Evolutionary conservation across 2,797 vertebrate genomes (phyloP), one percentile per base, ranked within the genome.

Genomic region (Centropyge bicolor): DNA sequence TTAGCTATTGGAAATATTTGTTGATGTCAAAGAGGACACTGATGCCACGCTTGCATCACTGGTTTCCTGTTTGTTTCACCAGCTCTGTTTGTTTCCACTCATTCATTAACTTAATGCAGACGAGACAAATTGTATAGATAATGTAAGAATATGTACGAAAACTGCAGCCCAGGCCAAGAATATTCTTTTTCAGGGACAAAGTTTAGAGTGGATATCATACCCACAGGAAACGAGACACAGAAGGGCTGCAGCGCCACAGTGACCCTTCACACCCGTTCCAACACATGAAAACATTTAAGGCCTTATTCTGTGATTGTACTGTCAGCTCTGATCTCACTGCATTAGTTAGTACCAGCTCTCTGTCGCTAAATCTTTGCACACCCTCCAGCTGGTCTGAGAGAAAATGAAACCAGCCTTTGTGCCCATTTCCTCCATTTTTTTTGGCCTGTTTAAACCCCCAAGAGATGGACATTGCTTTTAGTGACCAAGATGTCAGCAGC

Each of bases 401-500:
- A 56, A 68, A 76, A 61, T 72, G 7, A 45, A 49, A 59, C 52
- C 76, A 24, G 70, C 27, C 27, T 63, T 61, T 71, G 54, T 82
- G 69, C 46, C 81, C 38, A 24, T 85, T 86, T 74, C 55, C 48
- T 70, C 74, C 13, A 63, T 82, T 76, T 72, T 72, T 65, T 71
- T 84, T 73, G 56, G 60, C 71, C 22, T 1, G 41, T 71, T 69
- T 71, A 56, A 80, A 64, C 69, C 78, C 81, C 77, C 57, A 43
- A 78, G 83, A 84, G 82, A 87, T 10, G 43, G 78, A 69, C 83
- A n/a, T 70, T 67, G 70, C 74, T 85, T 82, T 87, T 84, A 74
- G 81, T 71, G 76, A 90, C 76, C 81, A 85, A 31, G 84, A 91
- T 93, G 91, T 88, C 92, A 89, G 81, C 83, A 91, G 89, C 86